phyloP scores from a whole-genome alignment of 2,113 vertebrate genomes.

The Megaceryle maxima region DNA sequence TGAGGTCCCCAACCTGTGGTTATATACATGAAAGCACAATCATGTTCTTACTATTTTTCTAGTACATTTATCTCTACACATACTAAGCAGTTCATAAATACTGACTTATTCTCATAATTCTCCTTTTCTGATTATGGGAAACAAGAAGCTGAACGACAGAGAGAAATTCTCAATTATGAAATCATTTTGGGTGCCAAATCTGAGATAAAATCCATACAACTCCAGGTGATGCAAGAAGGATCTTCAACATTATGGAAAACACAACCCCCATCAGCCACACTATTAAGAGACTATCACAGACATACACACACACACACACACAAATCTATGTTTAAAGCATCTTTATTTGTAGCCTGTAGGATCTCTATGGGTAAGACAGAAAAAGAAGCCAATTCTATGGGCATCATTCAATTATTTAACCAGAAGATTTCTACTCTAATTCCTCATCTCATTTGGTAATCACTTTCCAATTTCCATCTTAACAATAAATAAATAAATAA shows the following conservation, averaged over 20 bases:
- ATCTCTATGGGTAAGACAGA: not conserved
- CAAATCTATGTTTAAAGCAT: not conserved
- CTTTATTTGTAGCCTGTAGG: not conserved
- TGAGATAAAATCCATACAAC: not conserved
- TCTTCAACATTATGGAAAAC: not conserved
- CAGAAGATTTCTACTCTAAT: not conserved
- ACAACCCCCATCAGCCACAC: not conserved
- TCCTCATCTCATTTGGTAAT: not conserved
- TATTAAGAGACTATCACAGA: not conserved
- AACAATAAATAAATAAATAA: not conserved
- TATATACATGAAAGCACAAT: not conserved
- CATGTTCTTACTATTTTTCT: not conserved
- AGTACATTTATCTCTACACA: not conserved
- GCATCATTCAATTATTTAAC: not conserved
- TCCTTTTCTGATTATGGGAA: not conserved
- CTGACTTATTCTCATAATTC: not conserved
- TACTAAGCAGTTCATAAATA: not conserved
- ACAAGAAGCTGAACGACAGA: not conserved
- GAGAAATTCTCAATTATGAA: not conserved
- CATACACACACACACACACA: not conserved
- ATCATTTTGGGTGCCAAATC: not conserved
- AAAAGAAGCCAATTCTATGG: not conserved
- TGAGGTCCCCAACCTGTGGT: not conserved
- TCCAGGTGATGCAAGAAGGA: not conserved
- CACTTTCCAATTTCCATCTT: not conserved